A percentile compares a stretch with the other conserved stretches of the same genome.
These are phyloP conservation scores for Amblyjoppa fuscipennis DNA, from an alignment of 2,888 invertebrate species.

Conservation along the genomic window DNA sequence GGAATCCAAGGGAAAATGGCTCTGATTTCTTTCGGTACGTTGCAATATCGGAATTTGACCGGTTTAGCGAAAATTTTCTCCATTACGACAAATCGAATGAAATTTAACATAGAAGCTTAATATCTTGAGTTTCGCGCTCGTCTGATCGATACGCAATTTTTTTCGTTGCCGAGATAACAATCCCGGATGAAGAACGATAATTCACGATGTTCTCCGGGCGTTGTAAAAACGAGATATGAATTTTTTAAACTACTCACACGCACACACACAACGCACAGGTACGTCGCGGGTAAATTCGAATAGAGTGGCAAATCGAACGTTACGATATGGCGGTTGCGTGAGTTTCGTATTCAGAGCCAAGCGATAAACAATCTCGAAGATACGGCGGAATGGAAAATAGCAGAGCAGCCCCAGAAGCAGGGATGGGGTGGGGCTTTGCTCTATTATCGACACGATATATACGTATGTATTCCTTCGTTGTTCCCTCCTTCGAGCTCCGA, in stretches of 20 bases:
- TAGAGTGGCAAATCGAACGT: constrained; percentile 8
- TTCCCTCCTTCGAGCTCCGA: constrained; percentile 1
- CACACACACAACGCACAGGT: not conserved
- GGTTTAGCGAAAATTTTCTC: not conserved
- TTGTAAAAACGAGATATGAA: constrained; percentile 49
- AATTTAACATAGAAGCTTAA: not conserved
- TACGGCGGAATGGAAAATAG: constrained; percentile 26
- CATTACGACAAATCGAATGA: not conserved
- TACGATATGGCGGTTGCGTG: constrained; percentile 24
- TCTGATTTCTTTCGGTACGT: no score
- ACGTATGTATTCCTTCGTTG: constrained; percentile 9
- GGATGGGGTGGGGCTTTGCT: not conserved
- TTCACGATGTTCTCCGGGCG: constrained; percentile 19
- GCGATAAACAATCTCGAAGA: constrained; percentile 45
- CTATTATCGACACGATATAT: constrained; percentile 27
- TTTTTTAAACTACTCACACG: constrained; percentile 32
- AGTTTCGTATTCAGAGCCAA: constrained; percentile 27
- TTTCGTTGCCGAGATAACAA: constrained; percentile 3
- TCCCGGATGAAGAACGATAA: constrained; percentile 27
- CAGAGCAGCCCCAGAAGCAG: not conserved
- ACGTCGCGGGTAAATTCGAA: not conserved
- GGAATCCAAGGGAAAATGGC: not conserved
- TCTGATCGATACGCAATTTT: constrained; percentile 38
- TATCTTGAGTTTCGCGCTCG: not conserved
- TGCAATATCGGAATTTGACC: no score